Conservation (phyloP, 2,113 vertebrate species). For the Gymnorhina tibicen region DNA sequence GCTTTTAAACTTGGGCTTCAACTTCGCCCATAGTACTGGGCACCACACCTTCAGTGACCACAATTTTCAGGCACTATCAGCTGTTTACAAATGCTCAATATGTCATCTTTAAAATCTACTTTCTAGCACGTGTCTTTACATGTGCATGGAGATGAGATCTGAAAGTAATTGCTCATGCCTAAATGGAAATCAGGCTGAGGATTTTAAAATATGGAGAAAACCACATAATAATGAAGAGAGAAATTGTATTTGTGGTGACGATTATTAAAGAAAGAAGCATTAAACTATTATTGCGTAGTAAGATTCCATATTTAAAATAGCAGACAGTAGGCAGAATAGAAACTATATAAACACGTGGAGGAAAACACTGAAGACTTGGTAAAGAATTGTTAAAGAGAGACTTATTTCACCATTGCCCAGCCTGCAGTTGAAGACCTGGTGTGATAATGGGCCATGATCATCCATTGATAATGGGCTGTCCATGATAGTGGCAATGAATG, state of each 20-base stretch:
- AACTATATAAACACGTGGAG: neutral
- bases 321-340: neutral
- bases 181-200: neutral
- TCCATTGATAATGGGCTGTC: neutral
- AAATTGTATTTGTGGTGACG: neutral
- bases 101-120: neutral
- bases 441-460: neutral
- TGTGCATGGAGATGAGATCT: neutral
- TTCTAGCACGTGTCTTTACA: rapidly evolving
- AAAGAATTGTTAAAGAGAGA: neutral
- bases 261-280: neutral
- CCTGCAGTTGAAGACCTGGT: neutral
- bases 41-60: neutral
- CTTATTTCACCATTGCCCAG: neutral
- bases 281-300: neutral
- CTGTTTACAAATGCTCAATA: neutral
- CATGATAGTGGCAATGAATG: too few species aligned
- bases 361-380: neutral
- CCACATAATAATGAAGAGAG: neutral
- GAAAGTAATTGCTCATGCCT: neutral
- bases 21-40: neutral
- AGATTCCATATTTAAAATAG: neutral
- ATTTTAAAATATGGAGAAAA: neutral
- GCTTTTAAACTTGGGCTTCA: neutral
- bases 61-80: neutral